These are phyloP conservation scores for Sciaenops ocellatus DNA, from an alignment of 2,797 vertebrate species.

Conservation along the genomic window DNA sequence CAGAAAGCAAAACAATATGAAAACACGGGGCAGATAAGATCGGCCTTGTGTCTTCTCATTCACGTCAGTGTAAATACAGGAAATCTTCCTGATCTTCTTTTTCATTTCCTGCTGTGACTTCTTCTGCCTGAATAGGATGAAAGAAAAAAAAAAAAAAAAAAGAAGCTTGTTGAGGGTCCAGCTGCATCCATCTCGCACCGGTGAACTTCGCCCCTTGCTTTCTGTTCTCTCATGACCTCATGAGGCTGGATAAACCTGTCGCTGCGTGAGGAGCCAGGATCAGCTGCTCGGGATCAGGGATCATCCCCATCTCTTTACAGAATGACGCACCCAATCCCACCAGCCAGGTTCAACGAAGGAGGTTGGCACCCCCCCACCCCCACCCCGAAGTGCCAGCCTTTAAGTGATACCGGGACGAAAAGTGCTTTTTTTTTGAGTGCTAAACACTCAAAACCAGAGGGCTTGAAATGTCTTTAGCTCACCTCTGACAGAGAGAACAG, in stretches of 20 bases:
- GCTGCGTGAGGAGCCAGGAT: conserved; percentile 74
- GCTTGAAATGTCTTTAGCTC: neutral
- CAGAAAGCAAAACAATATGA: neutral
- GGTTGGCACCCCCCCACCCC: conserved; percentile 20
- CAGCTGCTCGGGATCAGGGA: conserved; percentile 76
- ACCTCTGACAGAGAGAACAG: neutral
- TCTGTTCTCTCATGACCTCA: conserved; percentile 48
- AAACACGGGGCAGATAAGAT: conserved; percentile 27
- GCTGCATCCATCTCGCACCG: conserved; percentile 4
- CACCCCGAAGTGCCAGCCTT: neutral
- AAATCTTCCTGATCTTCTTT: conserved; percentile 41
- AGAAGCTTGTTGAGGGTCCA: conserved; percentile 17
- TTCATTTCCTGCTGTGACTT: conserved; percentile 49
- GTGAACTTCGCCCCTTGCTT: conserved; percentile 11
- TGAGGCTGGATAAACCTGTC: conserved; percentile 69
- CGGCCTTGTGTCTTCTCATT: neutral
- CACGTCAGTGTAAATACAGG: conserved; percentile 13
- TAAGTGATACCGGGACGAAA: neutral
- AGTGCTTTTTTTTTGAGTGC: neutral
- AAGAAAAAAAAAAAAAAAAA: neutral
- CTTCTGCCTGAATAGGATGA: conserved; percentile 16
- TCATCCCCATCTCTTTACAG: conserved; percentile 78
- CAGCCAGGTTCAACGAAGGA: conserved; percentile 41
- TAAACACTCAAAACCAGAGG: neutral
- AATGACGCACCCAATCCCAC: conserved; percentile 70